A percentile compares a stretch with the other conserved stretches of the same genome.
Evolutionary conservation across 2,113 vertebrate species (phyloP).

Genomic region (Neoarius graeffei): DNA sequence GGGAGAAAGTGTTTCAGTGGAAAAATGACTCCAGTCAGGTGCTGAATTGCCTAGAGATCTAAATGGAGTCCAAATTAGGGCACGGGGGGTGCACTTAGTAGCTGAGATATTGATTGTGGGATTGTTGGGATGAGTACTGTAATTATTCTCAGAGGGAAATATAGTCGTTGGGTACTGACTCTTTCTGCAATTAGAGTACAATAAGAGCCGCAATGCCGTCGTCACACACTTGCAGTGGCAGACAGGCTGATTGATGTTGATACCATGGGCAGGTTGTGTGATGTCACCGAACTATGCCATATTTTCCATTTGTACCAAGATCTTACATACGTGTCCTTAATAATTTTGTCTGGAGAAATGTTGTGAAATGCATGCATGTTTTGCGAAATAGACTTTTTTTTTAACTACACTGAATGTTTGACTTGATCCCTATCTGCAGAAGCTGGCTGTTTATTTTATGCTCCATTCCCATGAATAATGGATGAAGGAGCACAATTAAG

Average conservation of each 20-base stretch:
- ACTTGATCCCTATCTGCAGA: neutral
- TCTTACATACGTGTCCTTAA: neutral
- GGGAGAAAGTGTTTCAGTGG: conserved; percentile 18
- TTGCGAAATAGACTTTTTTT: neutral
- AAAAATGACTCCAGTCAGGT: conserved; percentile 36
- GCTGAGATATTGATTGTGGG: conserved; percentile 33
- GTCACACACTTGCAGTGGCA: neutral
- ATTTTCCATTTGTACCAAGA: neutral
- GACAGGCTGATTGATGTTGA: neutral
- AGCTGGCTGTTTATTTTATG: neutral
- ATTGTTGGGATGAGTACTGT: conserved; percentile 31
- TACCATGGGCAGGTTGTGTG: neutral
- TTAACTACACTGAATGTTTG: neutral
- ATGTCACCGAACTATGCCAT: too few relatives aligned
- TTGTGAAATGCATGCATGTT: neutral
- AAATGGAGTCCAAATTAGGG: conserved; percentile 36
- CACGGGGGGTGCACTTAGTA: conserved; percentile 36
- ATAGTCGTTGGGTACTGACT: neutral
- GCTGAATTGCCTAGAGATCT: conserved; percentile 38
- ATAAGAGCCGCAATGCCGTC: neutral
- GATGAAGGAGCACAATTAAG: neutral
- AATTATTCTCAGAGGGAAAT: conserved; percentile 46
- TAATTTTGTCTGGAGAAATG: neutral
- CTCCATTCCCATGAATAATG: neutral
- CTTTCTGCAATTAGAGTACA: conserved; percentile 18